Evolutionary conservation across 2,113 vertebrate species (phyloP), one percentile per base, ranked within the genome.

Genomic region (Podocnemis expansa): DNA sequence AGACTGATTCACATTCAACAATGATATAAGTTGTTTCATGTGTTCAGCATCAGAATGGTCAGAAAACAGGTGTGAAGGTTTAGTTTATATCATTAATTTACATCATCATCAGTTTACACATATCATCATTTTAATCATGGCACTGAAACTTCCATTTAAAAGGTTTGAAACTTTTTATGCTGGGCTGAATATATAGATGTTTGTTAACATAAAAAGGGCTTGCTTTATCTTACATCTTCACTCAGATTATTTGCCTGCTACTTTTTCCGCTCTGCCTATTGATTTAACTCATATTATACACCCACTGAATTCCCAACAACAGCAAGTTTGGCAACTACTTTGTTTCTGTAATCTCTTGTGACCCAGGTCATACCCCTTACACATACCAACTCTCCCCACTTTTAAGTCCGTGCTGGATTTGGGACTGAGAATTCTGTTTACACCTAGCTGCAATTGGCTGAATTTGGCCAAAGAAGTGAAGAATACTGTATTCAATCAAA

Each of bases 1-100:
- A 47, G 5, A 60, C 84, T 82, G 13, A 80, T 10, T 29, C 34
- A 82, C 17, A 73, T 73, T 84, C 56, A 91, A 7, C 34, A 82
- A 1, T 24, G 6, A 95, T 54, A 80, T 22, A 76, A 92, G 41
- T 67, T 78, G 25, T 47, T 67, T 27, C 63, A 38, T 54, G 60
- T 31, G 14, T 31, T 80, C 60, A 34, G 34, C 45, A 84, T 78
- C 78, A 49, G 51, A 16, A 52, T 52, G 51, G 51, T 52, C 17
- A 52, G 47, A 85, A 90, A 56, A 10, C 70, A 91, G 81, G 63
- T 92, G 22, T 93, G 80, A 84, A 89, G 90, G 90, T 82, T 82
- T 67, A 93, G 90, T n/a, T n/a, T n/a, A n/a, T n/a, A n/a, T n/a
- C n/a, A n/a, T n/a, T n/a, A n/a, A n/a, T n/a, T n/a, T n/a, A n/a